Percentiles rank a stretch among this genome's conserved stretches.
Evolutionary conservation across 2,888 invertebrate species (phyloP).

Genomic region (Eurytoma adleriae): DNA sequence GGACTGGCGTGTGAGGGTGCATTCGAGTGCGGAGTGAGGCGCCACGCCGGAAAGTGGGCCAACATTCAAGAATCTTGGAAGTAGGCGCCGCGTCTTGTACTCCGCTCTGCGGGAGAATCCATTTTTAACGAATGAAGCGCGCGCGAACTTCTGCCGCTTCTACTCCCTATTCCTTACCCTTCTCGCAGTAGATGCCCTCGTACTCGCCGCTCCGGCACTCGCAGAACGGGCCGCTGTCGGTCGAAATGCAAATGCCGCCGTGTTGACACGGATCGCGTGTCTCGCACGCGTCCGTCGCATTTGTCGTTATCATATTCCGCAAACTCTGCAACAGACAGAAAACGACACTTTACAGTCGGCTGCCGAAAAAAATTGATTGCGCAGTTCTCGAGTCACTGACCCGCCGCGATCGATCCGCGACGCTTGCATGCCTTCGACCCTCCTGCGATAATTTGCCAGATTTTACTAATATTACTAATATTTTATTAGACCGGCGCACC

Average conservation of each 20-base stretch:
- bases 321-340: slow-evolving; percentile 73
- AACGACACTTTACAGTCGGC: neutral
- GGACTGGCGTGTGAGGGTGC: slow-evolving; percentile 3
- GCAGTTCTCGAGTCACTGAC: neutral
- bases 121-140: slow-evolving; percentile 45
- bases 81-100: slow-evolving; percentile 2
- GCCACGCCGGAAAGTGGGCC: slow-evolving; percentile 59
- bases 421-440: neutral
- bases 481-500: slow-evolving; percentile 17
- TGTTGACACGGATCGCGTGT: slow-evolving; percentile 95
- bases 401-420: neutral
- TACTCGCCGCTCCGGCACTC: slow-evolving; percentile 96
- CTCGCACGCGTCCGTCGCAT: slow-evolving; percentile 90
- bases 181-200: slow-evolving; percentile 95
- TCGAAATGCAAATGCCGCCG: slow-evolving; percentile 96
- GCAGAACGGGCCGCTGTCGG: slow-evolving; percentile 95
- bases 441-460: neutral
- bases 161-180: slow-evolving; percentile 81
- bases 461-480: slow-evolving; percentile 7
- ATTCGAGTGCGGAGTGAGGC: slow-evolving; percentile 10
- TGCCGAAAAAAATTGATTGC: neutral
- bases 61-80: slow-evolving; percentile 58
- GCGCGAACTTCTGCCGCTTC: neutral
- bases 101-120: slow-evolving; percentile 37
- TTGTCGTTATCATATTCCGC: slow-evolving; percentile 76